These are phyloP conservation scores for Anthonomus grandis DNA, from an alignment of 1,140 invertebrate species.

Conservation along the genomic window DNA sequence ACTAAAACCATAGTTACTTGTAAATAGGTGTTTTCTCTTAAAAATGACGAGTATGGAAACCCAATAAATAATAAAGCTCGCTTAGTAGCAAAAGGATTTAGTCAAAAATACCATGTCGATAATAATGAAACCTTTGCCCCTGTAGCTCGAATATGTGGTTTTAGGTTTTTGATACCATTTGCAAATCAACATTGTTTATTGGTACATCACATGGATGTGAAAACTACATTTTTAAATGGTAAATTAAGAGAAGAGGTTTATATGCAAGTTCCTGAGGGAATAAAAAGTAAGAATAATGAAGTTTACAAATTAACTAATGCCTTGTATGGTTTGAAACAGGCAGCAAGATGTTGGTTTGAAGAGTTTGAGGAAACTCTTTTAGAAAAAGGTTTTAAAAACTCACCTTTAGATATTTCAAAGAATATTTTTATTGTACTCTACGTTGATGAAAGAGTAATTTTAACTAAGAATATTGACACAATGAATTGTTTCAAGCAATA, in stretches of 20 bases:
- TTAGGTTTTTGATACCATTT: conserved; percentile 47
- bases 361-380: conserved; percentile 36
- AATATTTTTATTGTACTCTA: conserved; percentile 38
- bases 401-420: conserved; percentile 35
- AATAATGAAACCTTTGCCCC: conserved; percentile 41
- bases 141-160: conserved; percentile 28
- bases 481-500: conserved; percentile 5
- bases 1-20: conserved; percentile 47
- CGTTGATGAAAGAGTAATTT: conserved; percentile 37
- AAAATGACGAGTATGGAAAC: conserved; percentile 42
- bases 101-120: conserved; percentile 43
- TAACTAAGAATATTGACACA: conserved; percentile 22
- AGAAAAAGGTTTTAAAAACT: conserved; percentile 38
- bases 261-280: conserved; percentile 46
- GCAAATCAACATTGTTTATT: conserved; percentile 48
- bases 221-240: conserved; percentile 46
- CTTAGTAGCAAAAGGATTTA: conserved; percentile 47
- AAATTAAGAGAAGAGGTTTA: conserved; percentile 46
- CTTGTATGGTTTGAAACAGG: conserved; percentile 50
- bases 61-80: conserved; percentile 47
- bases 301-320: conserved; percentile 46
- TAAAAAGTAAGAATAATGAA: conserved; percentile 24
- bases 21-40: conserved; percentile 46
- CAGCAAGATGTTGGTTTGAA: conserved; percentile 43
- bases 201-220: conserved; percentile 45